phyloP scores from a whole-genome alignment of 2,113 vertebrate genomes.

The Heterocephalus glaber region DNA sequence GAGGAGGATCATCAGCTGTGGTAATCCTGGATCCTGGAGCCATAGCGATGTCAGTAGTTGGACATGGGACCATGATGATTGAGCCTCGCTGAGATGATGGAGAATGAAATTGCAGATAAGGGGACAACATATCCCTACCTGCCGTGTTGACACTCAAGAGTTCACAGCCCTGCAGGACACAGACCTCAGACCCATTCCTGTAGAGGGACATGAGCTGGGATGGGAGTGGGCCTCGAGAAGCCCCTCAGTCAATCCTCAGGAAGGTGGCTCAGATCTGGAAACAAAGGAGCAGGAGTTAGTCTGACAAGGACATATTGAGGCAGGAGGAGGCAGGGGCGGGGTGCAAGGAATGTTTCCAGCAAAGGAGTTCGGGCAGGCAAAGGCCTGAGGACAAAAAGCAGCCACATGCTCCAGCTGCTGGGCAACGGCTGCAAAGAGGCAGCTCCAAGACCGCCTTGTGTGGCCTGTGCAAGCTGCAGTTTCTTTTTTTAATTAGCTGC shows the following conservation, averaged over 20 bases:
- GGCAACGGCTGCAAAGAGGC: neutral
- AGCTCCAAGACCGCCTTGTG: neutral
- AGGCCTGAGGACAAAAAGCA: neutral
- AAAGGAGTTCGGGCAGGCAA: fast-evolving
- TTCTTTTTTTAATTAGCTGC: neutral
- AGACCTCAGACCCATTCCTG: neutral
- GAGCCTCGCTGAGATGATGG: neutral
- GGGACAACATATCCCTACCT: fast-evolving
- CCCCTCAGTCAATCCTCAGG: neutral
- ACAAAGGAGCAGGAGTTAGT: neutral
- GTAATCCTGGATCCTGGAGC: neutral
- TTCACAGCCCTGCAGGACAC: neutral
- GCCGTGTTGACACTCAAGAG: neutral
- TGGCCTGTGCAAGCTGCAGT: neutral
- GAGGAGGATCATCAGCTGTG: too few species aligned
- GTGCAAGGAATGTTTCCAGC: neutral
- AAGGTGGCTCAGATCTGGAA: neutral
- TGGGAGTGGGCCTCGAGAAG: neutral
- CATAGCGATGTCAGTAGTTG: neutral
- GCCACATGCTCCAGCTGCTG: fast-evolving
- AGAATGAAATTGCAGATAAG: too few species aligned
- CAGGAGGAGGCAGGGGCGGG: neutral
- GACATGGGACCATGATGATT: neutral
- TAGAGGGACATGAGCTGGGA: neutral
- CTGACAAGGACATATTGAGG: neutral